Base-by-base conservation (phyloP, 2,888 invertebrate genomes). In the Idaea aversata region DNA sequence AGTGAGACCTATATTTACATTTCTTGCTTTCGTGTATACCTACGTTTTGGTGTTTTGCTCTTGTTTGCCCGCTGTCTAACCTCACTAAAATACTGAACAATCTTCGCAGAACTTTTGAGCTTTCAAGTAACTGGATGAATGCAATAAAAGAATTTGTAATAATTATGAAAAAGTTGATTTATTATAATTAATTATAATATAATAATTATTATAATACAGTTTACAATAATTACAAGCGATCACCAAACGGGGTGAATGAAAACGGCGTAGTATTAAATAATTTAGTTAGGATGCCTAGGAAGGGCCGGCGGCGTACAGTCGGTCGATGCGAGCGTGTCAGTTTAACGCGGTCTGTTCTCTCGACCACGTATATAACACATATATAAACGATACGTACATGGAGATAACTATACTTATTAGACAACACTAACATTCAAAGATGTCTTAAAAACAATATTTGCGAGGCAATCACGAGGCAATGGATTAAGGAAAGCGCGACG, bases 101-200 rank as follows among this genome's bases (percentile, higher is more conserved):
- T 2, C 16, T 15, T 58, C 5, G 15, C 5, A 5, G 3, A 59
- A 15, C 16, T 59, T 59, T 59, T n/a, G 58, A 59, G 7, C 16
- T 59, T 15, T 16, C 5, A 15, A 58, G 7, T 6, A 59, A 59
- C 6, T n/a, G 15, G 58, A 15, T 59, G 15, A n/a, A 3, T 59
- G 16, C 76, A 90, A 86, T 88, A 75, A 91, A 90, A 91, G 77
- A 88, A 71, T 78, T 83, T 79, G 84, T 90, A 90, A 89, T 93
- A 92, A 93, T 92, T 92, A 93, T 93, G 92, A 93, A 93, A 93
- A 92, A 93, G 92, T 93, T 92, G 92, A 93, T 93, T 93, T 93
- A 91, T 92, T 92, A 91, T 90, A 81, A 89, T 88, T 90, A 90
- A 90, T 59, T 59, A 59, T 89, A 90, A 90, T 90, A 91, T 91